These are phyloP conservation scores for Forbesichthys agassizii DNA, from an alignment of 2,113 vertebrate species.

Conservation along the genomic window DNA sequence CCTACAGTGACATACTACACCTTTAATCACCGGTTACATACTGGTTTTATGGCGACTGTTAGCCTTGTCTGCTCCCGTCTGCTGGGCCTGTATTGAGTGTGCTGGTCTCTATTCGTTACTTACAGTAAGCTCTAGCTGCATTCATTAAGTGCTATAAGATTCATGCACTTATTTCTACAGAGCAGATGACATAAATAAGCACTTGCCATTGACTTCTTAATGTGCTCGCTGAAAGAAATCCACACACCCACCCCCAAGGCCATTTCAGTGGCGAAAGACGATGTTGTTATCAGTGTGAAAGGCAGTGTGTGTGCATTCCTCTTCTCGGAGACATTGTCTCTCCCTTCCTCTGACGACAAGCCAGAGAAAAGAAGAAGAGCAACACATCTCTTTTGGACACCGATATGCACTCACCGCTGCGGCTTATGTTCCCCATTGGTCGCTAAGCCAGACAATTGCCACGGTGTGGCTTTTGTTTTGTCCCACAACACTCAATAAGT, in stretches of 20 bases:
- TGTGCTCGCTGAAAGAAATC: constrained; percentile 16
- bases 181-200: constrained; percentile 25
- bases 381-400: constrained; percentile 67
- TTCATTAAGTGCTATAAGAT: background rate
- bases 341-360: constrained; percentile 42
- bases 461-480: constrained; percentile 76
- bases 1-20: too few relatives aligned
- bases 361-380: constrained; percentile 50
- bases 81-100: too few relatives aligned
- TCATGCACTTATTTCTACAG: constrained; percentile 32
- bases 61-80: too few relatives aligned
- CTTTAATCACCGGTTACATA: too few relatives aligned
- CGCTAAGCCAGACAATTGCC: constrained; percentile 80
- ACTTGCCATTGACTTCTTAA: constrained; percentile 53
- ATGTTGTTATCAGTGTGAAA: constrained; percentile 70
- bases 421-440: constrained; percentile 77
- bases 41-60: too few relatives aligned
- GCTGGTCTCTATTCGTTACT: too few relatives aligned
- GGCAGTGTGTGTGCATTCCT: constrained; percentile 67
- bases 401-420: constrained; percentile 63
- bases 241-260: background rate
- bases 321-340: constrained; percentile 61
- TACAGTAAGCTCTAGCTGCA: constrained; percentile 5
- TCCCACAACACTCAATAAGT: constrained; percentile 82
- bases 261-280: constrained; percentile 59